These are phyloP conservation scores for Phoxinus phoxinus DNA, from an alignment of 2,113 vertebrate species.

Conservation along the genomic window DNA sequence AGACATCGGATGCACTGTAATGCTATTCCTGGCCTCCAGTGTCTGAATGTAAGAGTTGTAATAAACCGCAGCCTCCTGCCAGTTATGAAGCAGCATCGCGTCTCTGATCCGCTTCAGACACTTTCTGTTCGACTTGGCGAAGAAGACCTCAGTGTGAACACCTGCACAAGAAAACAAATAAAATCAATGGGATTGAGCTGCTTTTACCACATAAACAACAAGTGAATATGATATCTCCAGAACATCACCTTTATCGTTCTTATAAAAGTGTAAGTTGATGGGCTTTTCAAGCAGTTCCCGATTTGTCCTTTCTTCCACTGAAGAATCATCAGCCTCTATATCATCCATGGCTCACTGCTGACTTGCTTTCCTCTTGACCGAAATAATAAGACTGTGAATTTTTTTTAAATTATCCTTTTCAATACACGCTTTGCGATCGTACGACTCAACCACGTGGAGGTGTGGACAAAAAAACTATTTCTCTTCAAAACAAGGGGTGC, in stretches of 20 bases:
- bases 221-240: too few relatives aligned
- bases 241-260: background rate
- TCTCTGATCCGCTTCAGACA: slow-evolving; percentile 83
- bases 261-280: background rate
- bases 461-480: background rate
- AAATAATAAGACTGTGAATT: background rate
- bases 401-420: background rate
- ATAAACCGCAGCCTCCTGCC: slow-evolving; percentile 84
- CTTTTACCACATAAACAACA: too few relatives aligned
- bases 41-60: slow-evolving; percentile 80
- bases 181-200: too few relatives aligned
- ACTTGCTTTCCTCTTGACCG: background rate
- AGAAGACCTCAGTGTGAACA: slow-evolving; percentile 65
- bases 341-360: slow-evolving; percentile 64
- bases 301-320: slow-evolving; percentile 14
- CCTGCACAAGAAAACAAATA: slow-evolving; percentile 50
- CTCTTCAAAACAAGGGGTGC: background rate
- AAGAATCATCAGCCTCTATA: slow-evolving; percentile 29
- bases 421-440: background rate
- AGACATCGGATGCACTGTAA: background rate
- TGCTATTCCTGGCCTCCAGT: slow-evolving; percentile 73
- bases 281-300: slow-evolving; percentile 4
- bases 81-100: slow-evolving; percentile 85
- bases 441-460: background rate
- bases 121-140: slow-evolving; percentile 70